Conservation (phyloP, 2,888 invertebrate species). For the Nipponacmea schrenckii region DNA sequence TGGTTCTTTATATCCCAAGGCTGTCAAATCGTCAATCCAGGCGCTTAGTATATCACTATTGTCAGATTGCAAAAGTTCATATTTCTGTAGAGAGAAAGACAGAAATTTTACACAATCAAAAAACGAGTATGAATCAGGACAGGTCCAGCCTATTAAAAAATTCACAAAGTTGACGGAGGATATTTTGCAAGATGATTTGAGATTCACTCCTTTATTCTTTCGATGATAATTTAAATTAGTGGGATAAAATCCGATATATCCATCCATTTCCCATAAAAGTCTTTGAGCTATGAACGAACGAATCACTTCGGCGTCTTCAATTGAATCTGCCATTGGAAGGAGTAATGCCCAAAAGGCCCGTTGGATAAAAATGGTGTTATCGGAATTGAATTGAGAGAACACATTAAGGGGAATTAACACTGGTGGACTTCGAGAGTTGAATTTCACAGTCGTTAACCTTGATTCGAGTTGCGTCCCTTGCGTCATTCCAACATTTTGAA, state of each 20-base stretch:
- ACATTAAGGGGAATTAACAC: conserved; percentile 41
- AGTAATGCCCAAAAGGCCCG: conserved; percentile 50
- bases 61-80: background rate
- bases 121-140: conserved; percentile 13
- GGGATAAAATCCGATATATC: conserved; percentile 42
- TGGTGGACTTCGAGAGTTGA: conserved; percentile 44
- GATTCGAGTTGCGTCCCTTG: too few species aligned
- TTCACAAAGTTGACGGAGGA: conserved; percentile 36
- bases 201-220: conserved; percentile 35
- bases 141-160: conserved; percentile 38
- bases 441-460: conserved; percentile 45
- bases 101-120: background rate
- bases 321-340: conserved; percentile 43
- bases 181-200: conserved; percentile 44
- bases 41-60: background rate
- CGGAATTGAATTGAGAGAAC: conserved; percentile 50
- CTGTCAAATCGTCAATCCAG: background rate
- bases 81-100: background rate
- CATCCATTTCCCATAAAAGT: conserved; percentile 45
- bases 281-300: conserved; percentile 51
- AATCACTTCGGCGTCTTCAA: conserved; percentile 51
- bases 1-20: background rate
- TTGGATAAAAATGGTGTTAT: conserved; percentile 50
- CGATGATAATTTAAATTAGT: conserved; percentile 40
- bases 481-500: conserved; percentile 45